Base-by-base conservation (phyloP, 2,113 vertebrate species). In the Silurus glanis region DNA sequence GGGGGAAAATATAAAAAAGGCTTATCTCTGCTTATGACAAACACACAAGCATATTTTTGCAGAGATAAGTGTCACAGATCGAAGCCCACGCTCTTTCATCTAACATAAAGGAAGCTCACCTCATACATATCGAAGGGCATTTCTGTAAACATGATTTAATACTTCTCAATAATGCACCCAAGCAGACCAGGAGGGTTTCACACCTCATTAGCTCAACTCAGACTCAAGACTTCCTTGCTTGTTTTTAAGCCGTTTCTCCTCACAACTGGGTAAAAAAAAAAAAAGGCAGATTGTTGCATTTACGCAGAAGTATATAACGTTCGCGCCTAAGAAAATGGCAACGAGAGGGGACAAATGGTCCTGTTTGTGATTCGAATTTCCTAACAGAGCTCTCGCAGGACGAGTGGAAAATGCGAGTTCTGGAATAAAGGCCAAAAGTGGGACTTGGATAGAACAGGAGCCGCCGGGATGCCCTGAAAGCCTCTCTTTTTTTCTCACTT, bases 131-230 rank as follows among this genome's bases (percentile, higher is more conserved):
- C 91, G 87, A 93, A 89, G 91, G 88, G 87, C 90, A 90, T 89
- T 87, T 91, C 89, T 87, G 88, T 88, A 92, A 90, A 90, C 86
- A 74, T 88, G 91, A 91, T 89, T 92, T 93, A 91, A 91, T 90
- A 89, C 88, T 90, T 85, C 90, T 94, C 90, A 94, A 93, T 94
- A 93, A 93, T 93, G 90, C 84, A 94, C 92, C 89, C 91, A 91
- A 92, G 93, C 91, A 91, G 90, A 90, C 87, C 85, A 85, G 87
- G 85, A 90, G 90, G 88, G 83, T 86, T 88, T 92, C 91, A 92
- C 91, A 92, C 90, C 90, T 92, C 91, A 92, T 92, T 93, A 93
- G 91, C 85, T 89, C 85, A 91, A 83, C 85, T 90, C 86, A 37
- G 37, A 37, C 37, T 37, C 1, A 37, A 37, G 58, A 82, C 87